Evolutionary conservation across 2,888 invertebrate species (phyloP).

Genomic region (Rotaria magnacalcarata): DNA sequence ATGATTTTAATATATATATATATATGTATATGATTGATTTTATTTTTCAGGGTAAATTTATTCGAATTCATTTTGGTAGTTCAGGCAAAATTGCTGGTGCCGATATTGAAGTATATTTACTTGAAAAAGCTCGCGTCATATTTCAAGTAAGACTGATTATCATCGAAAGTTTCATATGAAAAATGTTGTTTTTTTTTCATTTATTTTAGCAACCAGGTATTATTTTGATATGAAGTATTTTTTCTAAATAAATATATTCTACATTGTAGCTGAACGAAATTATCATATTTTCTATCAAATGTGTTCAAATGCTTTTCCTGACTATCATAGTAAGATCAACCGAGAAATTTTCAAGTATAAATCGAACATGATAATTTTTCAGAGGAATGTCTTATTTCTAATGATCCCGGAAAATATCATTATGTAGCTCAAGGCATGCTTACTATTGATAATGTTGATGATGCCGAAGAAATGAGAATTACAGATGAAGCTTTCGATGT

Average conservation of each 20-base stretch:
- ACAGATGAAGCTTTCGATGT: constrained; percentile 86
- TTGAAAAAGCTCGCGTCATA: constrained; percentile 99
- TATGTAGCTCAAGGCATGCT: constrained; percentile 91
- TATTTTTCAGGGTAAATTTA: constrained; percentile 88
- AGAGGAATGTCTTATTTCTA: constrained; percentile 75
- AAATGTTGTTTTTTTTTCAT: not conserved
- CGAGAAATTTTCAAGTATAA: constrained; percentile 2
- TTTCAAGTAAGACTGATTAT: constrained; percentile 72
- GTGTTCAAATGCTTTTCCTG: constrained; percentile 47
- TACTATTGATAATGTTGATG: constrained; percentile 88
- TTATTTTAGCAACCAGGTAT: not conserved
- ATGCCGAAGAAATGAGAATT: constrained; percentile 77
- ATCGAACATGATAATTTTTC: constrained; percentile 53
- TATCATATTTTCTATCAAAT: constrained; percentile 99
- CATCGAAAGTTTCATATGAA: not conserved
- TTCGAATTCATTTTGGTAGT: constrained; percentile 99
- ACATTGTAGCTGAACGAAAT: constrained; percentile 75
- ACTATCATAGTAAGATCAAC: constrained; percentile 47
- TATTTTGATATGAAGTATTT: not conserved
- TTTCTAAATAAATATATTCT: not conserved
- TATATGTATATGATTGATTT: not conserved
- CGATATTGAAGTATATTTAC: constrained; percentile 98
- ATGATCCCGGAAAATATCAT: constrained; percentile 75
- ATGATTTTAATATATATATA: not conserved
- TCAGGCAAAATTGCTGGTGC: constrained; percentile 99